These are phyloP conservation scores for Zaprionus gabonicus DNA, from an alignment of 1,140 invertebrate species.

Conservation along the genomic window DNA sequence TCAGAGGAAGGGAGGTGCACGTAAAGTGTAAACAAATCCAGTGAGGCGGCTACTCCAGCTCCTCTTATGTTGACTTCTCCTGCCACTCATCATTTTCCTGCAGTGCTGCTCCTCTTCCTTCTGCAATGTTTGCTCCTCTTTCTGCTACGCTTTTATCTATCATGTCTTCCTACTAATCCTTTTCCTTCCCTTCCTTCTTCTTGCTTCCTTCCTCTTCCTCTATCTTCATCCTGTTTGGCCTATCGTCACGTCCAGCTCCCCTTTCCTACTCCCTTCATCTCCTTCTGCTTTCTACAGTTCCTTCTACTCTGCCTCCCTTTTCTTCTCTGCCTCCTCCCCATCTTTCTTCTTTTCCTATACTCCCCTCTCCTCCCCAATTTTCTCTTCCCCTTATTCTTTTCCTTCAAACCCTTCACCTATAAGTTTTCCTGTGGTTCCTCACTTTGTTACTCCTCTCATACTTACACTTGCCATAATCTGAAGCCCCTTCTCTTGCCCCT, in stretches of 20 bases:
- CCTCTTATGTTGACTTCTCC: too few relatives aligned
- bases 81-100: too few relatives aligned
- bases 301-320: background rate
- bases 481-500: background rate
- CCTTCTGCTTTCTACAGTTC: background rate
- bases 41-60: background rate
- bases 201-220: too few relatives aligned
- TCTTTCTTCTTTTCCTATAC: background rate
- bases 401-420: background rate
- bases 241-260: too few relatives aligned
- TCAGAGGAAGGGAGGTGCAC: background rate
- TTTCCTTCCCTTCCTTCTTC: background rate
- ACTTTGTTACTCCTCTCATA: too few relatives aligned
- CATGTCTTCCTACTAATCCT: too few relatives aligned
- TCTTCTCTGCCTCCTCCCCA: background rate
- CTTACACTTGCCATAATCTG: too few relatives aligned
- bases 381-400: background rate
- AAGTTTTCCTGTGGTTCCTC: background rate
- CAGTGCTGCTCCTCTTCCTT: too few relatives aligned
- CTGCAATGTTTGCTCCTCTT: too few relatives aligned
- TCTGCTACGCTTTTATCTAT: too few relatives aligned
- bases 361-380: background rate
- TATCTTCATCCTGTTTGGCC: too few relatives aligned
- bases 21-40: constrained; percentile 52
- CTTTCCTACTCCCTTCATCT: too few relatives aligned